phyloP scores from a whole-genome alignment of 2,113 vertebrate species.

The Morone chrysops region DNA sequence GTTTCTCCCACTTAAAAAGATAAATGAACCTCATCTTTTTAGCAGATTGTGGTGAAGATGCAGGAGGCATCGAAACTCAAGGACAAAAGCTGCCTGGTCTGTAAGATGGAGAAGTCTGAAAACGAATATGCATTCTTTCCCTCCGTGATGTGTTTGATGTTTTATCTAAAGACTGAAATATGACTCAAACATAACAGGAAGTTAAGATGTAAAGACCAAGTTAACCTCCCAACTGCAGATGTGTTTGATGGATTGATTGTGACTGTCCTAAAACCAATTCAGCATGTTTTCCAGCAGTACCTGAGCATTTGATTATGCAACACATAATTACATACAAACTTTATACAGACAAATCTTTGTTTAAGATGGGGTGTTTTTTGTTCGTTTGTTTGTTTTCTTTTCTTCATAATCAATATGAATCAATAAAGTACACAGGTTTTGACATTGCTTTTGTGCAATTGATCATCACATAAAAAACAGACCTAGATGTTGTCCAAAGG shows the following conservation, averaged over 20 bases:
- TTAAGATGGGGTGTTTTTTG: too few relatives aligned
- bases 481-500: too few relatives aligned
- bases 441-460: too few relatives aligned
- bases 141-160: neutral
- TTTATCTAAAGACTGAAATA: neutral
- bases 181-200: neutral
- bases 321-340: neutral
- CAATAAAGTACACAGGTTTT: too few relatives aligned
- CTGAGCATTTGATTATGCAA: too few relatives aligned
- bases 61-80: slow-evolving; percentile 40
- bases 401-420: too few relatives aligned
- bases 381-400: too few relatives aligned
- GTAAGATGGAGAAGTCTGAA: slow-evolving; percentile 24
- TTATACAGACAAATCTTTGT: too few relatives aligned
- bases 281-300: neutral
- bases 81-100: slow-evolving; percentile 48
- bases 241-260: neutral
- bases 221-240: neutral
- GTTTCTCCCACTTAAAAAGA: slow-evolving; percentile 70
- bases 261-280: neutral
- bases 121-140: neutral
- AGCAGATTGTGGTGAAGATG: slow-evolving; percentile 66
- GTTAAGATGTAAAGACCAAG: neutral
- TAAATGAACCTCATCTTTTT: slow-evolving; percentile 70
- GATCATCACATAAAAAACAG: too few relatives aligned